Evolutionary conservation across 2,113 vertebrate genomes (phyloP), one percentile per base, ranked within the genome.

Genomic region (Gavialis gangeticus): DNA sequence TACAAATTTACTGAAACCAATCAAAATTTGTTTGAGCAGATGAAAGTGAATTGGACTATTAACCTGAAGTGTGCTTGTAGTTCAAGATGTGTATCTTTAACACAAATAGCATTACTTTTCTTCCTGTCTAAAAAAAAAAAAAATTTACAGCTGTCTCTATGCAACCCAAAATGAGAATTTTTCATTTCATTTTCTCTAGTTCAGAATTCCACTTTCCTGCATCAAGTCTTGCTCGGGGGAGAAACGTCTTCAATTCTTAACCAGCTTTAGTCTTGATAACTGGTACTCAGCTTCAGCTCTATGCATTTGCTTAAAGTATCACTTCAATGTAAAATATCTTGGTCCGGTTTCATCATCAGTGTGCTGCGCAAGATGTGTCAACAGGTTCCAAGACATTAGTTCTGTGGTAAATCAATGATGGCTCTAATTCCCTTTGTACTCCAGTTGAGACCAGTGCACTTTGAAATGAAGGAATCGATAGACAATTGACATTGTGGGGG

Each of bases 381-480:
- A 22, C 54, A 55, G 25, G 46, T 46, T 71, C 30, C 22, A 30
- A 37, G 84, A 63, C 60, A 94, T 76, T 76, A 93, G 90, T 79
- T 58, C 73, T 91, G 75, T 62, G 46, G 24, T 77, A 19, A 75
- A 91, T 94, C 24, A 2, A 82, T 69, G 93, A 17, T n/a, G 22
- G 10, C 59, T n/a, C 76, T 82, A 90, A 89, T 89, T 18, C 56
- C 37, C 57, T 83, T 90, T 69, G 77, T 90, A 55, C 27, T 87
- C 75, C 55, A 85, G 58, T 1, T 37, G 91, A 79, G 79, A 57
- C 30, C 54, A 24, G 11, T 25, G 37, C 62, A 27, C 90, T 28
- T 83, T 75, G 85, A 89, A 92, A 84, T 62, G 77, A 85, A 90
- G 82, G 76, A 87, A 87, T 92, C 80, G 30, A 82, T 84, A 62